These are phyloP conservation scores for Idaea straminata DNA, from an alignment of 2,888 invertebrate species.

Conservation along the genomic window DNA sequence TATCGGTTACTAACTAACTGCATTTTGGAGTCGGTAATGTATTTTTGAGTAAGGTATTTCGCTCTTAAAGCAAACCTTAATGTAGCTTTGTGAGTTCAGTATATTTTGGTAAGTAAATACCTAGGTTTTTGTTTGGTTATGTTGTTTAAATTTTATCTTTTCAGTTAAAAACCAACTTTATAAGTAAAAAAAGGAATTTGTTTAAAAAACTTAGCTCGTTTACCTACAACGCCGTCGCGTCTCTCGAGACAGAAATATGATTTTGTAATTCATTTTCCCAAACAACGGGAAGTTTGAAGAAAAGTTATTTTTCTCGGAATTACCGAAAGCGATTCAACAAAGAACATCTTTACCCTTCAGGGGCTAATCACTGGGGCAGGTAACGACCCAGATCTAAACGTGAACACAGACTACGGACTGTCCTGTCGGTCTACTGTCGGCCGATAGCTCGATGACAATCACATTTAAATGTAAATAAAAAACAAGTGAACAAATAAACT, in stretches of 20 bases:
- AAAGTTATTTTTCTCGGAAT: not conserved
- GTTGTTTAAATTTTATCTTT: not conserved
- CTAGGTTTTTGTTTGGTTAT: not conserved
- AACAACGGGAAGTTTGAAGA: not conserved
- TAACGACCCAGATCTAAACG: not conserved
- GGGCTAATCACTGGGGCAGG: not conserved
- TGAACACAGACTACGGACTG: not conserved
- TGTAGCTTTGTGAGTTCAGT: too few species aligned
- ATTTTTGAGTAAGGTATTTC: too few species aligned
- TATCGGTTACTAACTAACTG: not conserved
- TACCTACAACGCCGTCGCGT: not conserved
- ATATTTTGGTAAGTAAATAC: too few species aligned
- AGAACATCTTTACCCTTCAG: constrained; percentile 1
- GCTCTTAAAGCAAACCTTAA: too few species aligned
- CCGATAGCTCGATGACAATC: not conserved
- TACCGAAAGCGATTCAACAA: not conserved
- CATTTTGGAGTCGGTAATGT: too few species aligned
- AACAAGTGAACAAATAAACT: not conserved
- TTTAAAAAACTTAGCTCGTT: not conserved
- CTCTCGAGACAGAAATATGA: not conserved
- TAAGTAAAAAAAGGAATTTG: not conserved
- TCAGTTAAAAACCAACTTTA: not conserved
- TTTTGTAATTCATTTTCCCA: constrained; percentile 1
- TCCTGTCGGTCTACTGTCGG: not conserved
- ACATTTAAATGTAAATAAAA: not conserved